phyloP scores from a whole-genome alignment of 2,797 vertebrate genomes.

The Acrossocheilus wenchowensis region DNA sequence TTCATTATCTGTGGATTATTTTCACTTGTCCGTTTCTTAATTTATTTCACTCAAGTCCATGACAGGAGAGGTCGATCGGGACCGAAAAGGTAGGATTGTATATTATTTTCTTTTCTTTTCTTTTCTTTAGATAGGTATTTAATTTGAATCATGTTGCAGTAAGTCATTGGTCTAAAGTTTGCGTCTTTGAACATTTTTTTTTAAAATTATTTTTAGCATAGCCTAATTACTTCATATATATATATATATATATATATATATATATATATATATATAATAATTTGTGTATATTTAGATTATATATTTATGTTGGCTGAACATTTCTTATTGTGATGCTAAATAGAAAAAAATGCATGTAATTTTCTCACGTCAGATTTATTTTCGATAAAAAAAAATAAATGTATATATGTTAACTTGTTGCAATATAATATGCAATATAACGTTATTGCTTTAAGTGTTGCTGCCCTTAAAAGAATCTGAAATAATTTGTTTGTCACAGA shows the following conservation, averaged over 20 bases:
- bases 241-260: neutral
- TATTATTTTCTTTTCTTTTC: neutral
- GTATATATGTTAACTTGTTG: neutral
- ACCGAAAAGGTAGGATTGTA: constrained; percentile 63
- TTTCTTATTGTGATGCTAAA: neutral
- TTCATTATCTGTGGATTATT: constrained; percentile 59
- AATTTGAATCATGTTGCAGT: neutral
- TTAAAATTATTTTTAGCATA: too few relatives aligned
- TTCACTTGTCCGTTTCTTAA: constrained; percentile 41
- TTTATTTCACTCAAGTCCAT: constrained; percentile 64
- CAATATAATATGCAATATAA: neutral
- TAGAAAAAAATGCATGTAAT: neutral
- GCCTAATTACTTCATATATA: neutral
- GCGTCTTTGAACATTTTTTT: neutral
- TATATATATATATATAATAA: neutral
- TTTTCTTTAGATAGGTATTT: neutral
- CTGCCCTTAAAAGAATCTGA: too few relatives aligned
- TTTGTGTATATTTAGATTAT: neutral
- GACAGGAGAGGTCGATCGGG: constrained; percentile 64
- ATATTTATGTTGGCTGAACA: neutral
- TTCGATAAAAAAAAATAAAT: neutral
- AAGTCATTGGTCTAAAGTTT: neutral
- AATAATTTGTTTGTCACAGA: too few relatives aligned
- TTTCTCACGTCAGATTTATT: neutral
- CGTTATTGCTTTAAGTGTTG: neutral